Evolutionary conservation across 1,140 invertebrate genomes (phyloP).

Genomic region (Panagrolaimus sp.): DNA sequence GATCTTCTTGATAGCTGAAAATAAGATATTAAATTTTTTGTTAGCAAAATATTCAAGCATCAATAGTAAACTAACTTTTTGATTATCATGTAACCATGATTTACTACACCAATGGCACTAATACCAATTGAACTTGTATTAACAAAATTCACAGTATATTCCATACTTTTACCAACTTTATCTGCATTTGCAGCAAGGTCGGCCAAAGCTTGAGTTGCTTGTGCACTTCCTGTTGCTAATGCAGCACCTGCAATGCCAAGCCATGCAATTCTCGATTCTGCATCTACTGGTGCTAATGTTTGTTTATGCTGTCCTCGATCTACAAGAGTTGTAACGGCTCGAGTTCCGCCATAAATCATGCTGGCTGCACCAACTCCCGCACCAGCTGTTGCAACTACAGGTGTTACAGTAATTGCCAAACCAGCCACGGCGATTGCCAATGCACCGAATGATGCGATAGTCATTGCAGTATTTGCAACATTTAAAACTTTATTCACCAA

Average conservation of each 20-base stretch:
- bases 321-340: background rate
- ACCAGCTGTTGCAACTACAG: background rate
- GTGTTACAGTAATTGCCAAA: background rate
- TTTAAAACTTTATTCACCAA: background rate
- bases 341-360: background rate
- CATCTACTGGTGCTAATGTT: background rate
- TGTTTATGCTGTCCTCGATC: slow-evolving; percentile 4
- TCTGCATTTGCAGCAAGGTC: background rate
- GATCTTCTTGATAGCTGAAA: background rate
- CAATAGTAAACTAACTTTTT: slow-evolving; percentile 5
- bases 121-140: background rate
- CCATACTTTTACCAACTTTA: background rate
- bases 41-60: background rate
- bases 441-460: background rate
- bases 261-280: slow-evolving; percentile 2
- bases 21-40: background rate
- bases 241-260: background rate
- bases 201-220: background rate
- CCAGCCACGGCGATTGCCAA: background rate
- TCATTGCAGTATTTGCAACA: background rate
- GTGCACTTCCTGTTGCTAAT: background rate
- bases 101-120: background rate
- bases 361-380: background rate
- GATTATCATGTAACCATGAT: background rate
- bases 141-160: no score